Percentiles rank a stretch among this genome's conserved stretches.
Evolutionary conservation across 2,888 invertebrate species (phyloP).

Genomic region (Syrista parreyssii): DNA sequence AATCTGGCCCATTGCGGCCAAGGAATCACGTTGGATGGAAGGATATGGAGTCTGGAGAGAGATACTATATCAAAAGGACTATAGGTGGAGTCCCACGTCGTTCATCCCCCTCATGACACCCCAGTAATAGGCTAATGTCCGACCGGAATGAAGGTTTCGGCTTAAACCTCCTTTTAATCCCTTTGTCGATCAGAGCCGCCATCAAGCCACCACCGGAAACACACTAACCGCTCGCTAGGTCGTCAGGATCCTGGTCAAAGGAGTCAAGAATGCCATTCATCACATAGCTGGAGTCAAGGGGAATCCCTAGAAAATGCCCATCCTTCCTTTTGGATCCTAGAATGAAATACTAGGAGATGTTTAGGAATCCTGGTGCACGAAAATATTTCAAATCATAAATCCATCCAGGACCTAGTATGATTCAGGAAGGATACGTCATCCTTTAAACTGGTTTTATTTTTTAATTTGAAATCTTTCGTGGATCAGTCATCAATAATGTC

Average conservation of each 20-base stretch:
- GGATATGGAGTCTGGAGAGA: conserved; percentile 4
- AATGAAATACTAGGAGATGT: conserved; percentile 16
- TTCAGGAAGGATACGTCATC: neutral
- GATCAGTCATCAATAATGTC: neutral
- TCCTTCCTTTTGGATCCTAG: neutral
- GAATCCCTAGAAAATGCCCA: neutral
- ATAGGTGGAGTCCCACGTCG: neutral
- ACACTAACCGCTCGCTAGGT: conserved; percentile 10
- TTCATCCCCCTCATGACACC: neutral
- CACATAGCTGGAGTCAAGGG: neutral
- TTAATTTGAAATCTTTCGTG: neutral
- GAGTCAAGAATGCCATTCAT: conserved; percentile 24
- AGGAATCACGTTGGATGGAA: neutral
- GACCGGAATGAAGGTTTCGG: conserved; percentile 20
- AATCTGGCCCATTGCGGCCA: neutral
- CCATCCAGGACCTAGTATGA: neutral
- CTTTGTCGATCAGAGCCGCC: conserved; percentile 19
- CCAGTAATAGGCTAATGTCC: conserved; percentile 16
- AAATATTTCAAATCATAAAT: neutral
- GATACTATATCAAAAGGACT: conserved; percentile 1
- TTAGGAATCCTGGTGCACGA: neutral
- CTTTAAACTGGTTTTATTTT: neutral
- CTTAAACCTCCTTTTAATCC: conserved; percentile 24
- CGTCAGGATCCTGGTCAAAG: conserved; percentile 7
- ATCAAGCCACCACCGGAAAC: conserved; percentile 21